Evolutionary conservation across 2,113 vertebrate species (phyloP), one percentile per base, ranked within the genome.

Genomic region (Mobula hypostoma): DNA sequence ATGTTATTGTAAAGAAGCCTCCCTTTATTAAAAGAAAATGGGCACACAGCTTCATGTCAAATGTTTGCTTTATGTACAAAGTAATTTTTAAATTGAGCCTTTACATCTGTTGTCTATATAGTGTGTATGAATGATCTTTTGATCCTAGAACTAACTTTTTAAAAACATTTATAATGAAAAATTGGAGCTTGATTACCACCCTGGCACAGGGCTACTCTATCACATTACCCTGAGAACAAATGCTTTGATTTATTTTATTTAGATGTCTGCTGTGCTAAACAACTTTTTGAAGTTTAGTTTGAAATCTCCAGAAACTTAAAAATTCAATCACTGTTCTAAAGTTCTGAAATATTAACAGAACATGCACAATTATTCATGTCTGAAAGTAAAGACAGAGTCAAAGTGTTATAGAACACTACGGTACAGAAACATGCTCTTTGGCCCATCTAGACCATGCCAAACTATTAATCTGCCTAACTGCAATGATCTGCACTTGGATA

Each of bases 21-120:
- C 91, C 68, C 90, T 24, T 93, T 93, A 93, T 74, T 93, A 76
- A 93, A 91, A 91, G 63, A 70, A 85, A 93, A 93, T 93, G 40
- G 68, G 70, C 9, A 48, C 63, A 56, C 68, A 56, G 70, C 27
- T 40, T 93, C 66, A 93, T 93, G 40, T 76, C 91, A 93, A 76
- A 93, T 48, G 70, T 90, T 90, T 93, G 91, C 72, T 93, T 93
- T 48, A 93, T 74, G 91, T 74, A 27, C 56, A 93, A 56, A 29
- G 70, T 93, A 74, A 93, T 74, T 56, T 93, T 93, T 70, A 92
- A 92, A 27, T 92, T 93, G 91, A 93, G 70, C 40, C 32, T 56
- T 66, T 72, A 76, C 91, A 93, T 76, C 91, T 93, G 91, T 93
- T 74, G 36, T 56, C 91, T 29, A 93, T 93, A 93, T 32, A 48